These are phyloP conservation scores for Synanthedon formicaeformis DNA, from an alignment of 2,888 invertebrate genomes.

Conservation along the genomic window DNA sequence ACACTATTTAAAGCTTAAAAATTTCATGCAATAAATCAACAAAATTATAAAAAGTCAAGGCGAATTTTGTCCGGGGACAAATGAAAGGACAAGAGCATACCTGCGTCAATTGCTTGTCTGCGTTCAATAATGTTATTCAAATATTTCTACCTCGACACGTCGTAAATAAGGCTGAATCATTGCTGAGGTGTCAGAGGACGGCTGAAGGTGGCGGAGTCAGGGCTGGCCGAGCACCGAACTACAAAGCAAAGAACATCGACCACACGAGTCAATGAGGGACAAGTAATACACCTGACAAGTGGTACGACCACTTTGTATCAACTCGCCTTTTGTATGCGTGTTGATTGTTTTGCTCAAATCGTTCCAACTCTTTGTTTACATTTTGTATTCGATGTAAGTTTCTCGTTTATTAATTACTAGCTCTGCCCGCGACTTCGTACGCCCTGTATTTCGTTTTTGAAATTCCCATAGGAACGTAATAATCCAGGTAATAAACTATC, in stretches of 20 bases:
- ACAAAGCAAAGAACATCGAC: conserved; percentile 1
- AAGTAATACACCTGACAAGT: neutral
- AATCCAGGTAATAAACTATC: no score
- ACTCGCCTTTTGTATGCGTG: neutral
- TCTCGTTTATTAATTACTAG: no score
- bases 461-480: no score
- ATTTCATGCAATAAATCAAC: no score
- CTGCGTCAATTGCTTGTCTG: no score
- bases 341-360: neutral
- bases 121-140: no score
- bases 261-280: neutral
- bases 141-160: neutral
- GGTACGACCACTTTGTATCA: neutral
- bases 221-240: conserved; percentile 3
- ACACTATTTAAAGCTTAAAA: no score
- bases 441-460: no score
- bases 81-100: no score
- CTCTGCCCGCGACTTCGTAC: no score
- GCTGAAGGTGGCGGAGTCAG: conserved; percentile 26
- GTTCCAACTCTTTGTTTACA: neutral
- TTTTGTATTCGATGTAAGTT: neutral
- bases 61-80: no score
- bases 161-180: conserved; percentile 27
- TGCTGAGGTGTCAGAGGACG: conserved; percentile 18
- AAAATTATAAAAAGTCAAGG: no score